Evolutionary conservation across 2,113 vertebrate genomes (phyloP), one percentile per base, ranked within the genome.

Genomic region (Elephas maximus): DNA sequence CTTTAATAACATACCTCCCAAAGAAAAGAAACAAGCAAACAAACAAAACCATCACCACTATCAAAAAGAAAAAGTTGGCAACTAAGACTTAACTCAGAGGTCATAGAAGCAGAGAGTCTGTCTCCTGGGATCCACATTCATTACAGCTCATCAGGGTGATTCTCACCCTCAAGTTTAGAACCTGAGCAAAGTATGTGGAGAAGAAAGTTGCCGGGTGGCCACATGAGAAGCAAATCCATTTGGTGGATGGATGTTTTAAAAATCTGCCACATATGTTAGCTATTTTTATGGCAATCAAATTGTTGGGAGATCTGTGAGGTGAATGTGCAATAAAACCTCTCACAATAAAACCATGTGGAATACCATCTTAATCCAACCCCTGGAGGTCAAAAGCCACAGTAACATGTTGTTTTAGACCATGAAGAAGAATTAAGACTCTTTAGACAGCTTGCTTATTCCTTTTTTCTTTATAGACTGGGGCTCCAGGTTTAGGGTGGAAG

Each of bases 261-360:
- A 97, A 94, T 92, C 79, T 73, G 79, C 48, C 82, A 96, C 97
- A 96, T 93, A 95, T 96, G 97, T 94, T 97, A 97, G 91, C 85
- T 76, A 93, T 97, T 95, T 96, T 97, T 93, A 91, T 91, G 88
- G 94, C 96, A 96, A 90, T 94, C 96, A 97, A 93, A 96, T 94
- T 90, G 95, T 96, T 89, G 82, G 78, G 85, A 86, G 67, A 87
- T 97, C 97, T 97, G 94, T 81, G 73, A 88, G 57, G 80, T 79
- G 82, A 95, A 77, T 69, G 81, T 0, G 4, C 78, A 96, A 83
- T 97, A 97, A 97, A 97, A 96, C 88, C 82, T 92, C 97, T 96
- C 65, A 94, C 88, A 95, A 62, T 94, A 95, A 95, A 97, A 91
- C 95, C 97, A 93, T 77, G 89, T 94, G 93, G 93, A 97, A 97